Base-by-base conservation (phyloP, 2,113 vertebrate genomes). In the Pimephales promelas region DNA sequence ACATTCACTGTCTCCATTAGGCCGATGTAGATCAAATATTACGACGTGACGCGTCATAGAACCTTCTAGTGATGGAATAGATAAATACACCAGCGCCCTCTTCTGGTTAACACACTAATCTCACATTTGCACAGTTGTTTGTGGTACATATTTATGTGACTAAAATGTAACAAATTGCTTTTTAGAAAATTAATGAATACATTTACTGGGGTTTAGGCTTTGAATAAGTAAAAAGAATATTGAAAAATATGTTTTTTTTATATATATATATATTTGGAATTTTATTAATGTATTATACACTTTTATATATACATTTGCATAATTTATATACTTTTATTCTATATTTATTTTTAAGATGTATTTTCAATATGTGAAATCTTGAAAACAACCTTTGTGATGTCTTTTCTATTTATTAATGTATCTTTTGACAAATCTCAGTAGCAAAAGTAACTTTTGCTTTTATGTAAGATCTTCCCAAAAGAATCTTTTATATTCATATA, bases 71-170 rank as follows among this genome's bases (percentile, higher is more conserved):
- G 45, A 36, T 61, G 56, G 7, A 34, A 10, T 49, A 45, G 7
- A 31, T 31, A 52, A 45, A 76, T 61, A 26, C 72, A 61, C 31
- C 43, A 52, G 71, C 45, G 13, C 56, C 77, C 76, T 74, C 83
- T 74, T 45, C 68, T 56, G 83, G 80, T 72, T n/a, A 59, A 43
- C 9, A 22, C 9, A 10, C 5, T 10, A 10, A 26, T 43, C 16
- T 5, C 31, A 71, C 5, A 10, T 34, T 10, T n/a, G 28, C 4
- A 64, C 9, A 36, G 4, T n/a, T n/a, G 36, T 36, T 43, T n/a
- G 9, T 11, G 20, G 18, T 40, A 68, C 34, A 40, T 40, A 4
- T 36, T 68, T 66, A 13, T 66, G 1, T 31, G 28, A 14, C 11
- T 62, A 16, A 62, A 62, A 26, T 62, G 13, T 28, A 10, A 68